A percentile compares a stretch with the other conserved stretches of the same genome.
These are phyloP conservation scores for Thryonomys swinderianus DNA, from an alignment of 2,113 vertebrate genomes.

Conservation along the genomic window DNA sequence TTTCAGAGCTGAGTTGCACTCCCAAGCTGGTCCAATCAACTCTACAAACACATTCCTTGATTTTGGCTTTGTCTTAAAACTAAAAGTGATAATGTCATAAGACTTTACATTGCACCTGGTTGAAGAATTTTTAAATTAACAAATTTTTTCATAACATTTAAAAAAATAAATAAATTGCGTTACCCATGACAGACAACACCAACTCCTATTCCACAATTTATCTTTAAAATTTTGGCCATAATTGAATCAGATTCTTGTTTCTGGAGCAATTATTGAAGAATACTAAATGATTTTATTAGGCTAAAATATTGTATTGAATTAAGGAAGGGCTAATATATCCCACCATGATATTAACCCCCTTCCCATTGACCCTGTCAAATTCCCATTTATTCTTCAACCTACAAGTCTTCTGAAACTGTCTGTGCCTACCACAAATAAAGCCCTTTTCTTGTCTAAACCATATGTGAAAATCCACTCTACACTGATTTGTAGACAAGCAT, in stretches of 20 bases:
- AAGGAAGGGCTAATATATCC: neutral
- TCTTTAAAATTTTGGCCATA: neutral
- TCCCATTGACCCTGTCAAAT: neutral
- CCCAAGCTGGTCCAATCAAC: neutral
- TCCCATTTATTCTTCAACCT: neutral
- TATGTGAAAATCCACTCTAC: neutral
- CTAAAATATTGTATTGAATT: neutral
- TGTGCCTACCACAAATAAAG: neutral
- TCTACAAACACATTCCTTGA: neutral
- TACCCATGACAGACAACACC: neutral
- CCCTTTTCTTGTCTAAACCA: neutral
- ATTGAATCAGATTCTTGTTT: neutral
- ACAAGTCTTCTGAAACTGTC: neutral
- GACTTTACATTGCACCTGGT: neutral
- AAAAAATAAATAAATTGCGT: neutral
- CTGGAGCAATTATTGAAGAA: neutral
- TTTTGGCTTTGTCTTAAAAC: neutral
- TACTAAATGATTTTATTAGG: neutral
- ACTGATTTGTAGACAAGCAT: neutral
- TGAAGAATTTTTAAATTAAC: neutral
- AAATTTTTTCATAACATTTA: neutral
- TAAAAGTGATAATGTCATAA: neutral
- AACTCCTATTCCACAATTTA: neutral
- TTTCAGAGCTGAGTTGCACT: neutral
- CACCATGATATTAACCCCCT: neutral